Base-by-base conservation (phyloP, 2,797 vertebrate species). In the Pempheris klunzingeri region DNA sequence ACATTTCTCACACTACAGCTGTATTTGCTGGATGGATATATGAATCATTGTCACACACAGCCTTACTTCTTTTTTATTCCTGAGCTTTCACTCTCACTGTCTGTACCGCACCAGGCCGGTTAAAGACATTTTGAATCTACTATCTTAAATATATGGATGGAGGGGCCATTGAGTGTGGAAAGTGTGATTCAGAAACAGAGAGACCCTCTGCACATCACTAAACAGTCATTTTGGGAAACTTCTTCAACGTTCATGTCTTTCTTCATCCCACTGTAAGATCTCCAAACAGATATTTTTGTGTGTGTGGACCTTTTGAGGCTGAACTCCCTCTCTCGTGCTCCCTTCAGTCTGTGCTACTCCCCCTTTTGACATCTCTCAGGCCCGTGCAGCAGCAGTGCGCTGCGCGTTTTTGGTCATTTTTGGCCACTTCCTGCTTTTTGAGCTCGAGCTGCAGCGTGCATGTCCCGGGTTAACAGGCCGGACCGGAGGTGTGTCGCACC, bases 341-440 rank as follows among this genome's bases (percentile, higher is more conserved):
- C 6, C 11, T 3, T 49, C 53, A 22, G 20, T 10, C 3, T 39
- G 28, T 32, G 66, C 49, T 4, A 39, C 65, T 43, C 60, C 60
- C 59, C 39, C 41, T 62, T 7, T 10, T 34, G 61, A 43, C 57
- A 43, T 2, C 7, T n/a, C 0, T 10, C 49, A 26, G 73, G 67
- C 18, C 67, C 38, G 20, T 22, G 0, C 49, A 36, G 3, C 36
- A 58, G 52, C 43, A 17, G 49, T 4, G 26, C n/a, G 54, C 52
- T 5, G 34, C n/a, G 46, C 32, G 28, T 65, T 54, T n/a, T 66
- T 12, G 71, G 34, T 52, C 60, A 24, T 62, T 58, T 63, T 77
- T 60, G 58, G 81, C 77, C 76, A 82, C 83, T 86, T 88, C 86
- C 86, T 88, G 81, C 74, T 86, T 86, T 46, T 17, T 22, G 1